Conservation (phyloP, 1,140 invertebrate genomes). For the Atta colombica region DNA sequence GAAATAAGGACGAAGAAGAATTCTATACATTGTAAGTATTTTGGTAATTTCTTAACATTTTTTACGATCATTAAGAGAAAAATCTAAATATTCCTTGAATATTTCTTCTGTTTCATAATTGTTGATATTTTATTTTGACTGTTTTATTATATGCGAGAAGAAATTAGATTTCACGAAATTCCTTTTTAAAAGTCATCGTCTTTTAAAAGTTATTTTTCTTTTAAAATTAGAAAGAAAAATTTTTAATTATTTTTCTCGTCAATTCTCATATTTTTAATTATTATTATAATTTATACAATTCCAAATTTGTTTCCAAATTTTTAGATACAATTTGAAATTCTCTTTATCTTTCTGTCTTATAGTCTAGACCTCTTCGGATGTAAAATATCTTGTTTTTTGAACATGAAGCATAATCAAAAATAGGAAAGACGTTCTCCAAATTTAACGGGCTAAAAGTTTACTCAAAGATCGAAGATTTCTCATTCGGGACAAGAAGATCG, state of each 20-base stretch:
- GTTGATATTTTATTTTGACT: neutral
- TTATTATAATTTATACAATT: neutral
- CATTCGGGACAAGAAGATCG: conserved; percentile 61
- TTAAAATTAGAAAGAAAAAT: too few species aligned
- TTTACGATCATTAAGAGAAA: neutral
- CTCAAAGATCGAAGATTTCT: conserved; percentile 54
- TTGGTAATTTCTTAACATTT: neutral
- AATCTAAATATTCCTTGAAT: too few species aligned
- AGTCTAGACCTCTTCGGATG: neutral
- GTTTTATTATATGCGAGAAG: neutral
- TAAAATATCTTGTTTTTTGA: neutral
- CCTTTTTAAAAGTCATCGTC: neutral
- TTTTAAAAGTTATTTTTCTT: neutral
- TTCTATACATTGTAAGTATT: neutral
- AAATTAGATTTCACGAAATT: neutral
- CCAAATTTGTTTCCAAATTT: neutral
- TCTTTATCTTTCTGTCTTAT: neutral
- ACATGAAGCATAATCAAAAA: neutral
- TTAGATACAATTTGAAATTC: neutral
- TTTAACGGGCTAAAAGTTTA: conserved; percentile 41
- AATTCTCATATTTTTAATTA: too few species aligned
- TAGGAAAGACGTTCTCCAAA: neutral
- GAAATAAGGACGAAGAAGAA: neutral
- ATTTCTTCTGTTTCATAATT: neutral
- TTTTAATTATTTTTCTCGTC: too few species aligned